Base-by-base conservation (phyloP, 1,140 invertebrate species). In the Leptopilina boulardi region DNA sequence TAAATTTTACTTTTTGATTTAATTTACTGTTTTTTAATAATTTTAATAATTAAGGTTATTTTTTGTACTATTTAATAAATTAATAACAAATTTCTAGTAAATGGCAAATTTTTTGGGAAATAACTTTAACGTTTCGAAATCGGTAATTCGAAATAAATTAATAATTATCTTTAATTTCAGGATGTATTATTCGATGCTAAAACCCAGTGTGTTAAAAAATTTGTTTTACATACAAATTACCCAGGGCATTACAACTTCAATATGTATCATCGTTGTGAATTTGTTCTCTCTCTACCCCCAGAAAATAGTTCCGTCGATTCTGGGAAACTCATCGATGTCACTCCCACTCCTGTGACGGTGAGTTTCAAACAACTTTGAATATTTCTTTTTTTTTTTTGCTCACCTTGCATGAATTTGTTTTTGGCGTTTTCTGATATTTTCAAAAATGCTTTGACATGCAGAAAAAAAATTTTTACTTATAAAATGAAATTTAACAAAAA, bases 221-320 rank as follows among this genome's bases (percentile, higher is more conserved):
- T 99, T 90, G 96, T 99, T 19, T 92, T 99, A 56, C 99, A 99
- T 89, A 99, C 98, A 9, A 99, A 99, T 91, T 99, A 98, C 91
- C 98, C 98, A 18, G 98, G 98, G 2, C 98, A 99, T 91, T 99
- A 99, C 91, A 98, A 99, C 91, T 99, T 99, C 91, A 99, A 99
- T 89, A 99, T 98, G 96, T 99, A 98, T 91, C 96, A 97, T 91
- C 93, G 97, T 75, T 98, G 97, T 90, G 96, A 98, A 89, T 98
- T 98, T 88, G 94, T 95, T 82, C 93, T 97, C 34, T 93, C 94
- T 78, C 91, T 97, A 79, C 93, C 94, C 56, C 92, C 93, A 1
- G 94, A 94, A 82, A 88, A 86, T 80, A 89, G 80, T 87, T 82
- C 85, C 56, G 79, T 85, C n/a, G 89, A 94, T 79, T 87, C 90